phyloP scores from a whole-genome alignment of 1,140 invertebrate species.

The Zelostemma sp. region DNA sequence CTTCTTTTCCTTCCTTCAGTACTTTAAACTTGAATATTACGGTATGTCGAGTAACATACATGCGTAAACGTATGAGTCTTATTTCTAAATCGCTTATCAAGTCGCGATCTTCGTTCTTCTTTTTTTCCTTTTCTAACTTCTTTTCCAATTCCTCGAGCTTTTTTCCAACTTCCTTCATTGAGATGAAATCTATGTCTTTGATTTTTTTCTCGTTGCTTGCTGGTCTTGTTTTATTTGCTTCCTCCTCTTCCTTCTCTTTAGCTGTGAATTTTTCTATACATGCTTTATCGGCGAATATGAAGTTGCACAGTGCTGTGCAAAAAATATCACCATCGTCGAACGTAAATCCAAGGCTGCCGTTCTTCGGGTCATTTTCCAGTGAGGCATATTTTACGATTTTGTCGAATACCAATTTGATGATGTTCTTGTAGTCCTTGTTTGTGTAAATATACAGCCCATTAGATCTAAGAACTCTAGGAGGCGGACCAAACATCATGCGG shows the following conservation, averaged over 20 bases:
- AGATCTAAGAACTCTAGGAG: conserved; percentile 8
- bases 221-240: conserved; percentile 11
- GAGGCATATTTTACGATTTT: conserved; percentile 30
- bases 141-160: not conserved
- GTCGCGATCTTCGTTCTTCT: no score
- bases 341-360: conserved; percentile 35
- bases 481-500: conserved; percentile 44
- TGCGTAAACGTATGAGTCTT: no score
- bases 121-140: no score
- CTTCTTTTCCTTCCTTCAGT: not conserved
- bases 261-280: not conserved
- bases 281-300: conserved; percentile 7
- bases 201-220: not conserved
- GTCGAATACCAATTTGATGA: conserved; percentile 30
- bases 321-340: conserved; percentile 24
- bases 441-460: not conserved
- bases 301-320: conserved; percentile 3
- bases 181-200: no score
- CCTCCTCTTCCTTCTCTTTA: conserved; percentile 10
- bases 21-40: conserved; percentile 38
- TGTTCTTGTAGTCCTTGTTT: conserved; percentile 2
- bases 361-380: conserved; percentile 8
- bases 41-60: not conserved
- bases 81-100: no score
- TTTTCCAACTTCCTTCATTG: not conserved